Conservation (phyloP, 2,113 vertebrate species). For the Columbina picui region DNA sequence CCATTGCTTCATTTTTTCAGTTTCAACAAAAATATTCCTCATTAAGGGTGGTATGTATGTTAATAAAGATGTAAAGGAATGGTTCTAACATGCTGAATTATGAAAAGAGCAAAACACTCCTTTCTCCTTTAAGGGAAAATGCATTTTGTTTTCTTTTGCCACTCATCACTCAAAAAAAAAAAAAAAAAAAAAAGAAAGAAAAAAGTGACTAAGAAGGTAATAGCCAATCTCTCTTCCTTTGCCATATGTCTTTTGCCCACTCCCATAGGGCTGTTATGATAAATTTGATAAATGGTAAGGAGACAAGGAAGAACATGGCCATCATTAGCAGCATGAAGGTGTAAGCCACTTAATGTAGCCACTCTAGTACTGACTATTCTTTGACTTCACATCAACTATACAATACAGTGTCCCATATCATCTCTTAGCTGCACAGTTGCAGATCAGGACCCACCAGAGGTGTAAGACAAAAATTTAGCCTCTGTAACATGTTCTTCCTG, state of each 20-base stretch:
- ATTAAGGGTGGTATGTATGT: not conserved
- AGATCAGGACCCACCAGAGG: not conserved
- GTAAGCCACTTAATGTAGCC: not conserved
- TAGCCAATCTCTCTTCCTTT: not conserved
- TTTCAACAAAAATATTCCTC: not conserved
- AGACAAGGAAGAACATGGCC: not conserved
- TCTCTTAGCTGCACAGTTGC: not conserved
- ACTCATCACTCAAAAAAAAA: not conserved
- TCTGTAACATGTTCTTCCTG: not conserved
- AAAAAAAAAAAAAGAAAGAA: not conserved
- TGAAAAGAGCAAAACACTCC: not conserved
- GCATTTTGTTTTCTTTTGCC: not conserved
- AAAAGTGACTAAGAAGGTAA: not conserved
- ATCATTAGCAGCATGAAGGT: not conserved
- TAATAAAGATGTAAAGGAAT: not conserved
- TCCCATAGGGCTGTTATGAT: fast-evolving
- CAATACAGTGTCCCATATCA: not conserved
- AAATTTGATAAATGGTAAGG: not conserved
- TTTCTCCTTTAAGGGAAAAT: not conserved
- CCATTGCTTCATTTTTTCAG: not conserved
- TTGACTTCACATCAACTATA: not conserved
- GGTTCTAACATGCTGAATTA: not conserved
- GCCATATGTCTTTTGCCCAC: not conserved
- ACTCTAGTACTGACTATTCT: not conserved
- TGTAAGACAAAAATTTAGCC: not conserved